These are phyloP conservation scores for Hoplodrina ambigua DNA, from an alignment of 2,888 invertebrate genomes.

Conservation along the genomic window DNA sequence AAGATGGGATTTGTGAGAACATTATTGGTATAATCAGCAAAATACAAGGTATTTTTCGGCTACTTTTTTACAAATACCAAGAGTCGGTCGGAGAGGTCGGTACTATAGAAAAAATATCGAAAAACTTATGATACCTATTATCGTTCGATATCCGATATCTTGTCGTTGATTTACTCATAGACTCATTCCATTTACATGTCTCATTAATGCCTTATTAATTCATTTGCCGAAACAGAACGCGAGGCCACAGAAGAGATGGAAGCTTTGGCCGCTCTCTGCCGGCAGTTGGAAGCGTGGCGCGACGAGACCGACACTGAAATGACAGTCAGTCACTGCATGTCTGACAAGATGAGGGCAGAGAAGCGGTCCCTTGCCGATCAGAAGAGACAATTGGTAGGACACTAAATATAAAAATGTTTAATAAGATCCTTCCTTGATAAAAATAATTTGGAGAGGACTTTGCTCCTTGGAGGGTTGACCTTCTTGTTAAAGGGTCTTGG, in stretches of 20 bases:
- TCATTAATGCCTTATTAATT: background rate
- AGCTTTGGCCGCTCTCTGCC: slow-evolving; percentile 88
- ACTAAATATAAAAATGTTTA: background rate
- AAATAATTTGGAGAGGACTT: background rate
- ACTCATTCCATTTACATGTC: background rate
- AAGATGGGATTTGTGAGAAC: too few relatives aligned
- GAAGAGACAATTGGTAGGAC: slow-evolving; percentile 89
- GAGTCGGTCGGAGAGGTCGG: too few relatives aligned
- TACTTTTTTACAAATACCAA: too few relatives aligned
- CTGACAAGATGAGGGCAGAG: slow-evolving; percentile 91
- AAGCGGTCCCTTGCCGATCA: slow-evolving; percentile 89
- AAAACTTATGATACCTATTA: too few relatives aligned
- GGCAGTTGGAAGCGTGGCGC: slow-evolving; percentile 91
- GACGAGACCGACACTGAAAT: slow-evolving; percentile 91
- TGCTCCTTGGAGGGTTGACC: too few relatives aligned
- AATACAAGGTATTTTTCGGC: too few relatives aligned
- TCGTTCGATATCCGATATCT: too few relatives aligned
- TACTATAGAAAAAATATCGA: too few relatives aligned
- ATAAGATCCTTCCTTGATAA: background rate
- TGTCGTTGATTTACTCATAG: too few relatives aligned
- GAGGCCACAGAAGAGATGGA: slow-evolving; percentile 91
- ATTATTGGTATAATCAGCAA: too few relatives aligned
- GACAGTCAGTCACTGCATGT: slow-evolving; percentile 91
- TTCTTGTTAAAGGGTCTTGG: too few relatives aligned
- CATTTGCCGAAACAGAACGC: slow-evolving; percentile 78